Base-by-base conservation (phyloP, 1,140 invertebrate species). In the Cyrtorhinus lividipennis region DNA sequence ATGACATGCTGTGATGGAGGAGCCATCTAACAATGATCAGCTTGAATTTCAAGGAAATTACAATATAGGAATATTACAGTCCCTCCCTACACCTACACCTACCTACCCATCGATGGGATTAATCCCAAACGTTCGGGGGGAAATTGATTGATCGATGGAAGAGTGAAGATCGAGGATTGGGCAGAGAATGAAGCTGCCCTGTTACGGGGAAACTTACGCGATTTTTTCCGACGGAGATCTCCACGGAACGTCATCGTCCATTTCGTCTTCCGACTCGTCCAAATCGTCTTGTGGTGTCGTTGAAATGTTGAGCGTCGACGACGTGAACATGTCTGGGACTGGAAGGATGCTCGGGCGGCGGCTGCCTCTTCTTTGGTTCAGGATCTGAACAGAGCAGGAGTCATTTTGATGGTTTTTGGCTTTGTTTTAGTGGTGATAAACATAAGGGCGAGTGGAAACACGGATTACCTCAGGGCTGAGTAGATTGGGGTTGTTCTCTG, bases 171-270 rank as follows among this genome's bases (percentile, higher is more conserved):
- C n/a, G n/a, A n/a, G n/a, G n/a, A n/a, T n/a, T n/a, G n/a, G n/a
- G n/a, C n/a, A n/a, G n/a, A n/a, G n/a, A n/a, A n/a, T n/a, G n/a
- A n/a, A n/a, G n/a, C n/a, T n/a, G n/a, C n/a, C n/a, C n/a, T n/a
- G n/a, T n/a, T n/a, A n/a, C n/a, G 30, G 5, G 20, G 20, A 20
- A 30, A 65, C 87, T 87, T 82, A 91, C 86, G 87, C 85, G 70
- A 92, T 91, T 74, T 90, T 91, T 73, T 92, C 89, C 48, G 87
- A 90, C 0, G 88, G 87, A 1, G 88, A 88, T 67, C 87, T 79
- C 88, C 89, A 92, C 1, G 89, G 88, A 24, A 91, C 88, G 64
- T 92, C 87, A 68, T 91, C 88, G 30, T 90, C 88, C 59, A 90
- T 80, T 72, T 92, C 89, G 67, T 92, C 88, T 68, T 91, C 88